These are phyloP conservation scores for Alosa alosa DNA, from an alignment of 2,113 vertebrate species.

Conservation along the genomic window DNA sequence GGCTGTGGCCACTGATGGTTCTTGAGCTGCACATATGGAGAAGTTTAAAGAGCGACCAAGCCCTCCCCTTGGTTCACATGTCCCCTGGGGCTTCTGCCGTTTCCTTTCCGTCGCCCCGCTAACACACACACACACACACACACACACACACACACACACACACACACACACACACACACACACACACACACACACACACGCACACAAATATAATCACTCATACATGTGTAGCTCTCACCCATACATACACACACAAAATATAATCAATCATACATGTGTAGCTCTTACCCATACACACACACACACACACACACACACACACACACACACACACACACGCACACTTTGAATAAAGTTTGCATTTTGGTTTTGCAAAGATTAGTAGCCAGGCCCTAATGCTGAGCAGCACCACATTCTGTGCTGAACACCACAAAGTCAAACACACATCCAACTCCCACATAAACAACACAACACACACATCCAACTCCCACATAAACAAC, in stretches of 20 bases:
- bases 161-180: not conserved
- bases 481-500: no score
- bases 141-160: not conserved
- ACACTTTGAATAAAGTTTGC: conserved; percentile 9
- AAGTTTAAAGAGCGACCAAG: conserved; percentile 32
- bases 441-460: not conserved
- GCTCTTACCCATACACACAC: no score
- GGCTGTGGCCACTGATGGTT: not conserved
- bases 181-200: not conserved
- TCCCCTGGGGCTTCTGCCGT: no score
- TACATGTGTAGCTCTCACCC: not conserved
- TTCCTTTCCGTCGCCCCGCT: no score
- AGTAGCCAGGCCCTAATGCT: not conserved
- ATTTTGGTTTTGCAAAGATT: conserved; percentile 7
- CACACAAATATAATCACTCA: not conserved
- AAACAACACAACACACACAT: not conserved
- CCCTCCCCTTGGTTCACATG: conserved; percentile 13
- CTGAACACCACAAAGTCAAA: not conserved
- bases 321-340: not conserved
- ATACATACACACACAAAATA: no score
- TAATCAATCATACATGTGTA: no score
- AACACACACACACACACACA: not conserved
- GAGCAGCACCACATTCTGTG: not conserved
- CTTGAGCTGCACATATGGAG: conserved; percentile 48
- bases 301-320: not conserved